phyloP scores from a whole-genome alignment of 2,797 vertebrate species.

The Florisuga fusca region DNA sequence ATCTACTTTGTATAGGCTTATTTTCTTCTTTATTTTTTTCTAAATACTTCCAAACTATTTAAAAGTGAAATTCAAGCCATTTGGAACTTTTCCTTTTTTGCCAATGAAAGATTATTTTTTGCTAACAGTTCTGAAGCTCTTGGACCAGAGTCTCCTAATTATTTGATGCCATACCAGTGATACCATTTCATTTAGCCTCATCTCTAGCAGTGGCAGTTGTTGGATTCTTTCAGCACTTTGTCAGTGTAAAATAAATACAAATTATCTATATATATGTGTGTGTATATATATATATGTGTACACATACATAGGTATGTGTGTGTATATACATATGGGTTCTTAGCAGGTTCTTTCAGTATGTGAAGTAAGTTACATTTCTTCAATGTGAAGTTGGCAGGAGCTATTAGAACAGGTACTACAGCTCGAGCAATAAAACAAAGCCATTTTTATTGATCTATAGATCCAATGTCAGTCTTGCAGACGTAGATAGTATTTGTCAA shows the following conservation, averaged over 20 bases:
- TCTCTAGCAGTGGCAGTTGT: neutral
- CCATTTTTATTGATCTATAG: neutral
- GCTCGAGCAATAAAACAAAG: neutral
- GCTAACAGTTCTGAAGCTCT: conserved; percentile 26
- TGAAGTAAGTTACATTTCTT: conserved; percentile 27
- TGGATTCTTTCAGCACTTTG: conserved; percentile 21
- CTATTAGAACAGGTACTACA: neutral
- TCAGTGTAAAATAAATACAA: conserved; percentile 1
- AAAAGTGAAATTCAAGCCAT: neutral
- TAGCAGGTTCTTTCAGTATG: conserved; percentile 4
- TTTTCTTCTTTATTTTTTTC: neutral
- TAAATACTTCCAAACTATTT: neutral
- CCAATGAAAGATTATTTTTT: neutral
- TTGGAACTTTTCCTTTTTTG: neutral
- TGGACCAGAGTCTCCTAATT: neutral
- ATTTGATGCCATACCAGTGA: conserved; percentile 37
- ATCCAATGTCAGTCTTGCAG: neutral
- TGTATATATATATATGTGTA: neutral
- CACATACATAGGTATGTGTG: neutral
- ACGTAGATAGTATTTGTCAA: neutral
- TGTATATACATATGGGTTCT: neutral
- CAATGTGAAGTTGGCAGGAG: conserved; percentile 27
- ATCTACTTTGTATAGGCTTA: neutral
- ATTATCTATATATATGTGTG: neutral
- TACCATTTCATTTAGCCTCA: neutral